Evolutionary conservation across 1,140 invertebrate genomes (phyloP), one percentile per base, ranked within the genome.

Genomic region (Pemphigus obesinymphae): DNA sequence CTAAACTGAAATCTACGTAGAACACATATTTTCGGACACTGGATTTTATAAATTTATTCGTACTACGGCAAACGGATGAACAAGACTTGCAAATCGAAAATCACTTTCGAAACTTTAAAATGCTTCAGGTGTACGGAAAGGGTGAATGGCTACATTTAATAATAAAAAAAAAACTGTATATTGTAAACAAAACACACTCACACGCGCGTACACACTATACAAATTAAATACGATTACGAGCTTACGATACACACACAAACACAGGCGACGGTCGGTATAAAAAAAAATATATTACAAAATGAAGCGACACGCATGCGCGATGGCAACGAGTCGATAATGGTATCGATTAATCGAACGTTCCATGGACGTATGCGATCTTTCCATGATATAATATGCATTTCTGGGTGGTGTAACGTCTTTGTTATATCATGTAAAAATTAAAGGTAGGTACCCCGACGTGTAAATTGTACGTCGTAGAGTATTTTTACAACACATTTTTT

Each of bases 171-270:
- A 70, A 43, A 29, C 8, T 26, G 37, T 40, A 40, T 23, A 53
- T 75, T 75, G 72, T 78, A 78, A 78, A 78, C 75, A 78, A 78
- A 78, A 58, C 50, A 40, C 50, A 78, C 29, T 61, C 53, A 17
- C 15, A 58, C 34, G n/a, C 50, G 26, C 68, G 40, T 45, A 43
- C 29, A 29, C 75, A 78, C 31, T 17, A n/a, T 40, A 40, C 20
- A 68, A 37, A 68, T 6, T 68, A 43, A n/a, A 40, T 7, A n/a
- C 58, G 29, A 15, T 4, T 15, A 61, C 58, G 3, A 1, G 58
- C 20, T 20, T 15, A 20, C 2, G 10, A 45, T 23, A 23, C 34
- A 34, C 8, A 75, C 26, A 34, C n/a, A 13, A 10, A 26, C n/a
- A 78, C 50, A 34, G 1, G 17, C 73, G 50, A 76, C 13, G 17